phyloP scores from a whole-genome alignment of 92 coral and sea anemone species.

The Epizoanthus rinbou region DNA sequence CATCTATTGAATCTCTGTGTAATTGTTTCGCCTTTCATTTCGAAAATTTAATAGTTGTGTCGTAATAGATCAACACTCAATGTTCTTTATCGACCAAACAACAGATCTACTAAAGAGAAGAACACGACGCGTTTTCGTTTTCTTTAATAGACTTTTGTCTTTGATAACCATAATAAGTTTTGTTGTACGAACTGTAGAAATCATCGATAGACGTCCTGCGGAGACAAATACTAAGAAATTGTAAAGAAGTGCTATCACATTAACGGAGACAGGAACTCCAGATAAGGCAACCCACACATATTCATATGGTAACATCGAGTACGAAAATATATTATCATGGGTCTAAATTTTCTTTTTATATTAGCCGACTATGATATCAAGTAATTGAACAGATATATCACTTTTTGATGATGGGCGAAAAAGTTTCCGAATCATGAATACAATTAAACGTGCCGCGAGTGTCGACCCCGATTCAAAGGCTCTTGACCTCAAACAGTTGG shows the following conservation, averaged over 20 bases:
- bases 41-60: not conserved
- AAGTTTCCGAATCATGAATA: conserved; percentile 6
- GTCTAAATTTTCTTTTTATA: not conserved
- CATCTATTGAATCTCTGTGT: too few species aligned
- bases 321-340: not conserved
- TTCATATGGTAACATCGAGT: conserved; percentile 20
- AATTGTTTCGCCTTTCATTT: not conserved
- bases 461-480: conserved; percentile 2
- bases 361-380: not conserved
- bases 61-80: not conserved
- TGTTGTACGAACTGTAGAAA: not conserved
- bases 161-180: not conserved
- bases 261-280: not conserved
- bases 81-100: not conserved
- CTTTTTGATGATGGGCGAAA: not conserved
- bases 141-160: not conserved
- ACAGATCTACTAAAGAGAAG: not conserved
- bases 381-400: not conserved
- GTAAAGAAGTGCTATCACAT: not conserved
- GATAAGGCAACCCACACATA: not conserved
- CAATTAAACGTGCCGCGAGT: not conserved
- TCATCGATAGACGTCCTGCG: conserved; percentile 7
- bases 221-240: conserved; percentile 2
- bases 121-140: not conserved
- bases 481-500: conserved; percentile 13